Conservation (phyloP, 2,113 vertebrate genomes). For the Sturnus vulgaris region DNA sequence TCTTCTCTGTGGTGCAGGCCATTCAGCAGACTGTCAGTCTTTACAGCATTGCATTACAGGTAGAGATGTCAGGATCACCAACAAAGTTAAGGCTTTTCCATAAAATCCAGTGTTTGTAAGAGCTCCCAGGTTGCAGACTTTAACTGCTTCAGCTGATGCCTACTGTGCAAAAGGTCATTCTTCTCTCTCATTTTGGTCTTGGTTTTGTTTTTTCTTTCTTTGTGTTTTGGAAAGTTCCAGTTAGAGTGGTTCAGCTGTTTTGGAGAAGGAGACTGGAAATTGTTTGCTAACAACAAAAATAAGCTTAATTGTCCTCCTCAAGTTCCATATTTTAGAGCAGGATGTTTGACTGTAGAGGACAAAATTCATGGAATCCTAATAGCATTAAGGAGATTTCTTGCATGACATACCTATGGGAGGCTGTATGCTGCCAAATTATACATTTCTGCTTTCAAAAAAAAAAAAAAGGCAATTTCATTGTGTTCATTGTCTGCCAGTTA, state of each 20-base stretch:
- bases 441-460: neutral
- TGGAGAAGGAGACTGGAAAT: neutral
- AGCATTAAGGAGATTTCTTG: neutral
- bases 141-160: neutral
- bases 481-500: neutral
- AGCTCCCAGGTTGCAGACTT: neutral
- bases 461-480: neutral
- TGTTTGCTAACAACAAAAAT: constrained; percentile 16
- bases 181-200: neutral
- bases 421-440: neutral
- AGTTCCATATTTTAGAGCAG: neutral
- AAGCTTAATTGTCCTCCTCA: neutral
- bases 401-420: neutral
- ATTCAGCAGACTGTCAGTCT: neutral
- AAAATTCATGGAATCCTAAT: neutral
- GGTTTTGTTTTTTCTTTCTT: neutral
- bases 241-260: constrained; percentile 1
- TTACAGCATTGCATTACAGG: neutral
- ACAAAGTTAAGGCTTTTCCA: neutral
- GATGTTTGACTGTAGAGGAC: neutral
- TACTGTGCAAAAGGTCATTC: neutral
- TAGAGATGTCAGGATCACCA: neutral
- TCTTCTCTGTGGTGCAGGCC: neutral
- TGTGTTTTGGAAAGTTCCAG: constrained; percentile 17
- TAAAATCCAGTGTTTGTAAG: neutral